These are phyloP conservation scores for Leptopilina boulardi DNA, from an alignment of 1,140 invertebrate species.

Conservation along the genomic window DNA sequence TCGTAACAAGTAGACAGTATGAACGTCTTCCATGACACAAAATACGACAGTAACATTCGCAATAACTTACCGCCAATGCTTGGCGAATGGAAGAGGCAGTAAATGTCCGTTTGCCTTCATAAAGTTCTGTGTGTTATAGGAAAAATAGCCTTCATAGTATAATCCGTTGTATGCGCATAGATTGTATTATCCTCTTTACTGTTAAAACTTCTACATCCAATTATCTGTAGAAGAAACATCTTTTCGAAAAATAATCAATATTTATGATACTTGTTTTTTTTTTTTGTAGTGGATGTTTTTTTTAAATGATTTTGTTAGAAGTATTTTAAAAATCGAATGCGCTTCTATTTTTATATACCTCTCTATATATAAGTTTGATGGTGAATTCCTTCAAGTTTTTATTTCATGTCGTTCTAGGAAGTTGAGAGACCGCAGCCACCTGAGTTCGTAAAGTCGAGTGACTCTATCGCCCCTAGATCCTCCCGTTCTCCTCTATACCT, in stretches of 20 bases:
- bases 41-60: slow-evolving; percentile 32
- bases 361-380: too few relatives aligned
- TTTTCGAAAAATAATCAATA: too few relatives aligned
- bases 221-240: too few relatives aligned
- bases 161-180: not conserved
- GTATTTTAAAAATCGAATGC: too few relatives aligned
- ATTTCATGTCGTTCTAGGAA: slow-evolving; percentile 51
- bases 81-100: slow-evolving; percentile 34
- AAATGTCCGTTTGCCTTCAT: slow-evolving; percentile 34
- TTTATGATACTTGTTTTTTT: too few relatives aligned
- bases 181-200: slow-evolving; percentile 1
- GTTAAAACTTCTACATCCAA: not conserved
- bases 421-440: slow-evolving; percentile 42
- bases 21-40: slow-evolving; percentile 18
- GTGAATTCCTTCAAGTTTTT: slow-evolving; percentile 54
- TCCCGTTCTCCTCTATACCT: slow-evolving; percentile 56
- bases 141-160: slow-evolving; percentile 19
- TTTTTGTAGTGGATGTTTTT: too few relatives aligned
- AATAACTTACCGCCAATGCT: slow-evolving; percentile 11
- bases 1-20: slow-evolving; percentile 25
- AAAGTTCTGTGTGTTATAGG: slow-evolving; percentile 39
- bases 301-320: too few relatives aligned
- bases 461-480: slow-evolving; percentile 57
- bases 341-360: too few relatives aligned
- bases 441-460: slow-evolving; percentile 62